phyloP scores from a whole-genome alignment of 2,113 vertebrate genomes.

The Cnemophilus loriae region DNA sequence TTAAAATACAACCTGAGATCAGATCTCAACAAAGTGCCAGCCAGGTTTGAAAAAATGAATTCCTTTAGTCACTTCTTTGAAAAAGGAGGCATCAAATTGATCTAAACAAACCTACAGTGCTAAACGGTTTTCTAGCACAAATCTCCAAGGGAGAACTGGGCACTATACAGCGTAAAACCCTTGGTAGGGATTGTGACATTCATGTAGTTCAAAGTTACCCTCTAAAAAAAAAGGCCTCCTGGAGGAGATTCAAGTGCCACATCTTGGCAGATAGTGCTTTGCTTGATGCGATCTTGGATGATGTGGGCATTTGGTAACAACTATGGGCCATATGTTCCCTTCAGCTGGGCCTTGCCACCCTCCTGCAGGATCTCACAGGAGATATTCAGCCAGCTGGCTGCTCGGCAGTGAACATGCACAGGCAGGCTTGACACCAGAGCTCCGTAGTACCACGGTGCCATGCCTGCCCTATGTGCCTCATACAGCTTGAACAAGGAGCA shows the following conservation, averaged over 20 bases:
- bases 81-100: not conserved
- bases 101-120: not conserved
- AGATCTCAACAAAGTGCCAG: not conserved
- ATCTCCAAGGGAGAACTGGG: not conserved
- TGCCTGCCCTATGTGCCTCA: not conserved
- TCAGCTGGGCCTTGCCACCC: not conserved
- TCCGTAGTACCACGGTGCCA: not conserved
- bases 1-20: not conserved
- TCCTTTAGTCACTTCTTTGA: not conserved
- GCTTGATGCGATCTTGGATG: not conserved
- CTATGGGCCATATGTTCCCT: conserved; percentile 29
- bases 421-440: not conserved
- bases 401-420: not conserved
- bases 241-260: not conserved
- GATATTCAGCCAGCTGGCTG: conserved; percentile 32
- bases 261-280: not conserved
- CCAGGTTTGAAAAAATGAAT: not conserved
- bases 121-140: not conserved
- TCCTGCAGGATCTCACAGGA: not conserved
- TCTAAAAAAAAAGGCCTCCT: not conserved
- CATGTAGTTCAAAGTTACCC: not conserved
- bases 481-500: not conserved
- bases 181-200: not conserved
- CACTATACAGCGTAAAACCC: not conserved
- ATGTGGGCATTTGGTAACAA: conserved; percentile 33